Percentiles rank a stretch among this genome's conserved stretches.
Evolutionary conservation across 2,113 vertebrate genomes (phyloP).

Genomic region (Rissa tridactyla): DNA sequence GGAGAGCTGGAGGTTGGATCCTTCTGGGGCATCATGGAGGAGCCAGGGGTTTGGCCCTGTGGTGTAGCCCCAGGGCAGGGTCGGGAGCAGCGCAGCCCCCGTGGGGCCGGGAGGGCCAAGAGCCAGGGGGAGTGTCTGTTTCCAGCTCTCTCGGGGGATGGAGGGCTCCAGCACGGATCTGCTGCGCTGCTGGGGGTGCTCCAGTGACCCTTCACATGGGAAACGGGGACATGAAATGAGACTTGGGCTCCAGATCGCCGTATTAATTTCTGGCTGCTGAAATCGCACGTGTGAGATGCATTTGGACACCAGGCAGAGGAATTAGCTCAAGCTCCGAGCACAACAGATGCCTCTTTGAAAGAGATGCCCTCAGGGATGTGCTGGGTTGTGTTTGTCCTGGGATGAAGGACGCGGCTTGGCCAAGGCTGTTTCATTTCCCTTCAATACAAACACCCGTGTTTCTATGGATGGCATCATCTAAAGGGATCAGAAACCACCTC

Average conservation of each 20-base stretch:
- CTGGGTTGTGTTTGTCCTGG: not conserved
- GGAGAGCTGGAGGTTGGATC: fast-evolving
- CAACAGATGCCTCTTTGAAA: constrained; percentile 30
- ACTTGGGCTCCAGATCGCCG: not conserved
- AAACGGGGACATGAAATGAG: not conserved
- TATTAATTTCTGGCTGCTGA: constrained; percentile 1
- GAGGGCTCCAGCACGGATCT: not conserved
- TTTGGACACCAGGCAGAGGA: not conserved
- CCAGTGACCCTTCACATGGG: not conserved
- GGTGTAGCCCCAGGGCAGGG: not conserved
- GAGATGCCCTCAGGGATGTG: constrained; percentile 27
- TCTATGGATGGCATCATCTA: fast-evolving
- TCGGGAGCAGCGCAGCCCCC: not conserved
- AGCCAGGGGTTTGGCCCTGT: not conserved
- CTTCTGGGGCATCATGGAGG: fast-evolving
- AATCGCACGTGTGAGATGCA: not conserved
- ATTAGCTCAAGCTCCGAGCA: not conserved
- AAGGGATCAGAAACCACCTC: not conserved
- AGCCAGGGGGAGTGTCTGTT: not conserved
- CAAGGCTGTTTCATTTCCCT: not conserved
- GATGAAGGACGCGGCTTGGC: not conserved
- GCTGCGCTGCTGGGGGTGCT: not conserved
- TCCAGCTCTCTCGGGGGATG: not conserved
- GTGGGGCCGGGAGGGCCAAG: fast-evolving
- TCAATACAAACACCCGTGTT: fast-evolving